Evolutionary conservation across 1,140 invertebrate genomes (phyloP).

Genomic region (Stenopsyche tienmushanensis): DNA sequence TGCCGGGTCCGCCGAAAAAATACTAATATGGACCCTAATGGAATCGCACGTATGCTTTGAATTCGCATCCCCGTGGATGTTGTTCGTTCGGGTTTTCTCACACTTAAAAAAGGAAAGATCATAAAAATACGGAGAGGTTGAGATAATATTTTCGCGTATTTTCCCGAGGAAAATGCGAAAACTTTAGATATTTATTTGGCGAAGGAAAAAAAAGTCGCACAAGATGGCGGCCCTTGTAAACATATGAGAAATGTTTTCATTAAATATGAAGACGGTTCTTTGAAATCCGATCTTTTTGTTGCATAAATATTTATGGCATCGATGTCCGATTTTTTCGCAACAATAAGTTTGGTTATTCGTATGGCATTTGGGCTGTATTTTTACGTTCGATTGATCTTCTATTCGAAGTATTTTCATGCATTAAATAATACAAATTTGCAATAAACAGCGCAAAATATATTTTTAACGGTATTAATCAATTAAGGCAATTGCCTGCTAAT

Average conservation of each 20-base stretch:
- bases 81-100: neutral
- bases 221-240: constrained; percentile 11
- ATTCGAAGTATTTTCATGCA: no score
- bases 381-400: no score
- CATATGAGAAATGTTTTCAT: constrained; percentile 14
- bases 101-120: neutral
- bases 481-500: no score
- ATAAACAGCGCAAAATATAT: no score
- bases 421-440: no score
- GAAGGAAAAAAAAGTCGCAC: constrained; percentile 5
- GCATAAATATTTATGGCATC: no score
- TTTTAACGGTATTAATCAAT: no score
- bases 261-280: constrained; percentile 2
- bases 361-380: no score
- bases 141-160: neutral
- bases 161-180: constrained; percentile 2
- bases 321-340: no score
- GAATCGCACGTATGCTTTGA: neutral
- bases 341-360: no score
- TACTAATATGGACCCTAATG: neutral
- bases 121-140: neutral
- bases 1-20: neutral
- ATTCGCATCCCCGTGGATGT: neutral
- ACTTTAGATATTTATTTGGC: neutral
- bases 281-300: no score